Conservation (phyloP, 1,140 invertebrate genomes). For the Mya arenaria region DNA sequence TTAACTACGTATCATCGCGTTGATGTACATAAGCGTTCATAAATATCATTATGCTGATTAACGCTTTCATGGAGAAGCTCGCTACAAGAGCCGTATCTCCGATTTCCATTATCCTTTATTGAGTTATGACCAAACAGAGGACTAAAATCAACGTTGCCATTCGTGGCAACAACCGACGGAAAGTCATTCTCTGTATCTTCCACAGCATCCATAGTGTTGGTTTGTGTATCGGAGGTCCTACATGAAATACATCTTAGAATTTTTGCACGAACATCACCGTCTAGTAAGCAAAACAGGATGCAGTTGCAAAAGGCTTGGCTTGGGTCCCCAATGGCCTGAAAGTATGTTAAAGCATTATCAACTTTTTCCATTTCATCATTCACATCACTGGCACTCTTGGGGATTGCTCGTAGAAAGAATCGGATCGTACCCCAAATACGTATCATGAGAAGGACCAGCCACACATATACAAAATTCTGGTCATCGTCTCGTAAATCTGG, state of each 20-base stretch:
- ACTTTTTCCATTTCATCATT: not conserved
- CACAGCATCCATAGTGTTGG: no score
- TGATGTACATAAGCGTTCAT: no score
- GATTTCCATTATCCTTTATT: no score
- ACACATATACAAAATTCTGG: slow-evolving; percentile 27
- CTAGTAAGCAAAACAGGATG: slow-evolving; percentile 17
- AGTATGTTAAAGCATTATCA: not conserved
- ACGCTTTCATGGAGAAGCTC: no score
- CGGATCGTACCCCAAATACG: slow-evolving; percentile 14
- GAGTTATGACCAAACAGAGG: no score
- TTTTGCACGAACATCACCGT: not conserved
- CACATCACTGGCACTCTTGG: not conserved
- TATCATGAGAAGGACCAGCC: not conserved
- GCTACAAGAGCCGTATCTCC: no score
- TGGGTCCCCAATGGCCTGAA: slow-evolving; percentile 18
- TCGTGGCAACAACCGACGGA: no score
- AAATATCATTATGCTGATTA: no score
- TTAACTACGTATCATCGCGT: no score
- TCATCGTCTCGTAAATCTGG: slow-evolving; percentile 2
- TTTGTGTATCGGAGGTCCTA: no score
- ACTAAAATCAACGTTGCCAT: no score
- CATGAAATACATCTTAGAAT: not conserved
- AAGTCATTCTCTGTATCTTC: no score
- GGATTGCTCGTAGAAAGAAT: not conserved
- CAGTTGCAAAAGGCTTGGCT: slow-evolving; percentile 20